Percentiles rank a stretch among this genome's conserved stretches.
Conservation (phyloP, 2,113 vertebrate species). For the Eulemur macaco region DNA sequence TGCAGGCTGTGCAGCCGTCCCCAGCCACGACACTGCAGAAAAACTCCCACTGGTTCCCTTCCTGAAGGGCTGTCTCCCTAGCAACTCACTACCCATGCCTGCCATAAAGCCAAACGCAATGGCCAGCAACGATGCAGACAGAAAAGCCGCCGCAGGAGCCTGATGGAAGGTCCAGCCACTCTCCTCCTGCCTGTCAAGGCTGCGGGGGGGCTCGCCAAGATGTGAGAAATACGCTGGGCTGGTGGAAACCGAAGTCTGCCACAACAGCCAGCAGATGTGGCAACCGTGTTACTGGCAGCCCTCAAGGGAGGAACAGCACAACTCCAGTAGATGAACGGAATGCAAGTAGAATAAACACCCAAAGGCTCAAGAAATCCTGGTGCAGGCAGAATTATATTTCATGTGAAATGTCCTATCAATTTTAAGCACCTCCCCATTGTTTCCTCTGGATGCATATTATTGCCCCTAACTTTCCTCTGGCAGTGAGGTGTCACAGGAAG, state of each 20-base stretch:
- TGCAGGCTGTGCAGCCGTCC: not conserved
- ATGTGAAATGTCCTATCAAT: not conserved
- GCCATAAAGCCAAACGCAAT: not conserved
- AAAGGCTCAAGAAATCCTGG: not conserved
- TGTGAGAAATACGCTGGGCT: not conserved
- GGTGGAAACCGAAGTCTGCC: not conserved
- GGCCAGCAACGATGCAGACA: not conserved
- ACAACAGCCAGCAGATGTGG: not conserved
- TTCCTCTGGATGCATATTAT: not conserved
- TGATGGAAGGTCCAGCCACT: not conserved
- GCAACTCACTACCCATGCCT: conserved; percentile 31
- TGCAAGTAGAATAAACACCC: not conserved
- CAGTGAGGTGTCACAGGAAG: not conserved
- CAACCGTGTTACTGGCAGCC: not conserved
- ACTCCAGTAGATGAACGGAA: not conserved
- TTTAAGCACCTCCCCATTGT: not conserved
- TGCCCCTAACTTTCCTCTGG: not conserved
- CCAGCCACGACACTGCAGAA: not conserved
- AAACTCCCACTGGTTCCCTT: not conserved
- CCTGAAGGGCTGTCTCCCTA: conserved; percentile 47
- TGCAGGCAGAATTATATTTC: no score
- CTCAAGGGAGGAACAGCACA: not conserved
- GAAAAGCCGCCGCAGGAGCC: not conserved
- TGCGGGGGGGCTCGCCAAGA: not conserved
- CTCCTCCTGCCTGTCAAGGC: not conserved